Base-by-base conservation (phyloP, 2,888 invertebrate species). In the Carabus problematicus region DNA sequence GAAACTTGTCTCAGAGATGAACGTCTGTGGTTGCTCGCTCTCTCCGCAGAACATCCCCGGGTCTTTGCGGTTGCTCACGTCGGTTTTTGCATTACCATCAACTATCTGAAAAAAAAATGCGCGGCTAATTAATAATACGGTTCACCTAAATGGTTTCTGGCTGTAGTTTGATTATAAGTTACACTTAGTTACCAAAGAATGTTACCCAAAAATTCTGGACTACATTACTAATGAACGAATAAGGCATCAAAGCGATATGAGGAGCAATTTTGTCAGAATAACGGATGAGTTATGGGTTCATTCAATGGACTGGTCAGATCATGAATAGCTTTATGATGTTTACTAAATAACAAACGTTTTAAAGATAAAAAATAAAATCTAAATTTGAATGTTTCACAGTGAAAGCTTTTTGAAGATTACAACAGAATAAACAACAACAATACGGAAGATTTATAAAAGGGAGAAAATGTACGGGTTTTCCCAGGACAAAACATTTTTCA, bases 1-100 rank as follows among this genome's bases (percentile, higher is more conserved):
- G 83, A 94, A 94, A 80, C 93, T 94, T 64, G 95, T 96, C 84
- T 96, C 95, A 63, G 95, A 95, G 82, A 95, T 95, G 85, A 95
- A 95, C 39, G 94, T 95, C 83, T 95, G 94, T 0, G 95, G 94
- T 77, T 95, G 95, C 78, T 96, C 95, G 60, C 93, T 94, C 81
- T 96, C 95, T 0, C 95, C 96, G 79, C 96, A 96, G 82, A 95
- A 96, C 77, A 93, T 89, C 2, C 95, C 95, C 0, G 94, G 93
- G 75, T 94, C 93, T 76, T 93, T 92, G 42, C 94, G 87, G 82
- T 95, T 94, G 70, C 91, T 93, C 42, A 94, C 91, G 79, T 93
- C 92, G 18, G 94, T 94, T 82, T 94, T 94, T 0, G 93, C 91
- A 80, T 95, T 95, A 14, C 95, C 95, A 78, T 95, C 95, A 29